phyloP scores from a whole-genome alignment of 2,113 vertebrate genomes.

The Puffinus mauretanicus region DNA sequence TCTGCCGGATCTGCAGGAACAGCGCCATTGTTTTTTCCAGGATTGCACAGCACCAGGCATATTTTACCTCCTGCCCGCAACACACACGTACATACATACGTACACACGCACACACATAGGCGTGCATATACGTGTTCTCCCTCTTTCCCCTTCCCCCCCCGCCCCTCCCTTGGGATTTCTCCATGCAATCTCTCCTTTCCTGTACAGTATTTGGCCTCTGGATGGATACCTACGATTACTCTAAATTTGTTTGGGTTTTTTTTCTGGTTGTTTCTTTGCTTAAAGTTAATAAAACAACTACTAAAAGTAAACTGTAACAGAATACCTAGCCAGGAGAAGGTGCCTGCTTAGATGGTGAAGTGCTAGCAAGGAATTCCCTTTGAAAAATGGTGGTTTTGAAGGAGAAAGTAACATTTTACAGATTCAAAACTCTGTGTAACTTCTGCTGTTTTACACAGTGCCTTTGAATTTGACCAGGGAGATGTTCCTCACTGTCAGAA shows the following conservation, averaged over 20 bases:
- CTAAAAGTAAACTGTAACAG: not conserved
- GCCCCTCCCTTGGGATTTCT: not conserved
- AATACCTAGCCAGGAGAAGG: not conserved
- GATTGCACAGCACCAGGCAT: fast-evolving
- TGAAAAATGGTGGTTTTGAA: not conserved
- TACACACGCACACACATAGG: too few relatives aligned
- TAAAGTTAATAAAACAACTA: not conserved
- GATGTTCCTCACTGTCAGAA: not conserved
- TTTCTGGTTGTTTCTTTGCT: not conserved
- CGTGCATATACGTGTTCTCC: fast-evolving
- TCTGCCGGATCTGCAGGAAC: not conserved
- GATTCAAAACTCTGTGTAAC: not conserved
- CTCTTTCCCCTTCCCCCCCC: not conserved
- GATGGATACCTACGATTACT: fast-evolving
- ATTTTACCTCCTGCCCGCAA: fast-evolving
- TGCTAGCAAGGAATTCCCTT: not conserved
- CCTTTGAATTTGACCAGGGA: not conserved
- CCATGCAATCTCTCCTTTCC: not conserved
- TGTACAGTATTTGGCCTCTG: not conserved
- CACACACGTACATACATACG: fast-evolving
- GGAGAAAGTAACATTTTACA: not conserved
- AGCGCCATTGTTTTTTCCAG: fast-evolving
- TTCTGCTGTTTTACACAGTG: not conserved
- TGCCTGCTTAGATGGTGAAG: not conserved
- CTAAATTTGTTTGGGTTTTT: not conserved